Percentiles rank a stretch among this genome's conserved stretches.
These are phyloP conservation scores for Nipponia nippon DNA, from an alignment of 2,113 vertebrate species.

Conservation along the genomic window DNA sequence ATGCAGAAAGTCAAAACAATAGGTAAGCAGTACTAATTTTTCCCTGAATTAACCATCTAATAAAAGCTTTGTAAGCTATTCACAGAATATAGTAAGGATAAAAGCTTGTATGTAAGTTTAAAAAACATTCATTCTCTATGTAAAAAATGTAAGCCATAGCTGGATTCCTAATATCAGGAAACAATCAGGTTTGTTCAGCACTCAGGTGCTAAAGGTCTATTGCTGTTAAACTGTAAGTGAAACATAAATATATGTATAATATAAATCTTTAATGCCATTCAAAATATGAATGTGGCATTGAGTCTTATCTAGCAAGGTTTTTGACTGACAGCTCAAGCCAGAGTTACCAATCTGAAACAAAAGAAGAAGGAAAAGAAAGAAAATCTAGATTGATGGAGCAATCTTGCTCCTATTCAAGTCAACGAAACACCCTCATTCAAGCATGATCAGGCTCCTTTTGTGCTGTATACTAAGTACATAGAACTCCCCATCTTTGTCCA, in stretches of 20 bases:
- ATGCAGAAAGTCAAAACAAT: neutral
- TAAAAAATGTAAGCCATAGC: neutral
- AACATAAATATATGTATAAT: conserved; percentile 28
- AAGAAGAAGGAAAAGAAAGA: conserved; percentile 53
- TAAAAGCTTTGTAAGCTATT: neutral
- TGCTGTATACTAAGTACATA: conserved; percentile 26
- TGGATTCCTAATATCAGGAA: neutral
- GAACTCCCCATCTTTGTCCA: neutral
- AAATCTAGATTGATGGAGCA: conserved; percentile 63
- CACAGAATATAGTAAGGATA: neutral
- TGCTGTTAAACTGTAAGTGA: neutral
- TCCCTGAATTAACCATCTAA: neutral
- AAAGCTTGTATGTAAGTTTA: neutral
- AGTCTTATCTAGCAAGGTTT: neutral
- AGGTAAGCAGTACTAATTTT: neutral
- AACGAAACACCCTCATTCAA: conserved; percentile 52
- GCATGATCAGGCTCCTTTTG: conserved; percentile 61
- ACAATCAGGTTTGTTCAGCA: neutral
- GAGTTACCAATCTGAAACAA: conserved; percentile 60
- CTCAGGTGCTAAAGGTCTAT: neutral
- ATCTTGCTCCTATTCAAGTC: conserved; percentile 63
- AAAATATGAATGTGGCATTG: neutral
- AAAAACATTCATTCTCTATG: neutral
- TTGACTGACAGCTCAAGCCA: conserved; percentile 50
- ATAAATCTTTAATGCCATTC: conserved; percentile 2